A percentile compares a stretch with the other conserved stretches of the same genome.
Conservation (phyloP, 2,113 vertebrate species). For the Eonycteris spelaea region DNA sequence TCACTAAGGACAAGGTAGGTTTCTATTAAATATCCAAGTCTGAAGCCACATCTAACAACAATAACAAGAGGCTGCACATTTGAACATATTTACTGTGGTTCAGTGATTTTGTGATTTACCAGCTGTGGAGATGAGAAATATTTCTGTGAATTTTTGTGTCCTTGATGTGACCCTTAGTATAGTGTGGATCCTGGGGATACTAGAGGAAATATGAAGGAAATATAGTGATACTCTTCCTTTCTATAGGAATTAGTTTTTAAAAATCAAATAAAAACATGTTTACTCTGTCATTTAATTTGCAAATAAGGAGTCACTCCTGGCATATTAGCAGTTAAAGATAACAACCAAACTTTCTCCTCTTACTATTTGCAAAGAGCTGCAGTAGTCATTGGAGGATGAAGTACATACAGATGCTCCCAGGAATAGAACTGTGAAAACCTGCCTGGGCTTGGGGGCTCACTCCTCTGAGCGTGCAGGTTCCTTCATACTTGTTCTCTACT, state of each 20-base stretch:
- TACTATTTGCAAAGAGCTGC: background rate
- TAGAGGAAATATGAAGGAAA: slow-evolving; percentile 22
- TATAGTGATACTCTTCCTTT: background rate
- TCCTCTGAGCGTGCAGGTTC: background rate
- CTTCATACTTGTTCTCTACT: background rate
- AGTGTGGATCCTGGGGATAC: background rate
- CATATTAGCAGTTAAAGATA: slow-evolving; percentile 21
- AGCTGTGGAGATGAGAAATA: slow-evolving; percentile 1
- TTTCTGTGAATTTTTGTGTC: slow-evolving; percentile 37
- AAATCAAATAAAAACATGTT: slow-evolving; percentile 7
- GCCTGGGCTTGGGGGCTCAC: background rate
- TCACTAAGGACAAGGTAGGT: slow-evolving; percentile 92
- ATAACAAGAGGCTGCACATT: background rate
- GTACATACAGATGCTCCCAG: background rate
- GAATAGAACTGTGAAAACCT: background rate
- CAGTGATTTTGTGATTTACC: background rate
- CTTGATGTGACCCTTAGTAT: slow-evolving; percentile 27
- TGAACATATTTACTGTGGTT: slow-evolving; percentile 10
- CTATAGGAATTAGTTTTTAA: background rate
- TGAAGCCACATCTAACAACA: background rate
- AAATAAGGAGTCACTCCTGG: background rate
- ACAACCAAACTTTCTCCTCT: background rate
- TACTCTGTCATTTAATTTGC: slow-evolving; percentile 24
- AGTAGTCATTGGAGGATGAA: background rate
- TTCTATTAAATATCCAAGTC: background rate